phyloP scores from a whole-genome alignment of 2,113 vertebrate genomes.

The Toxotes jaculatrix region DNA sequence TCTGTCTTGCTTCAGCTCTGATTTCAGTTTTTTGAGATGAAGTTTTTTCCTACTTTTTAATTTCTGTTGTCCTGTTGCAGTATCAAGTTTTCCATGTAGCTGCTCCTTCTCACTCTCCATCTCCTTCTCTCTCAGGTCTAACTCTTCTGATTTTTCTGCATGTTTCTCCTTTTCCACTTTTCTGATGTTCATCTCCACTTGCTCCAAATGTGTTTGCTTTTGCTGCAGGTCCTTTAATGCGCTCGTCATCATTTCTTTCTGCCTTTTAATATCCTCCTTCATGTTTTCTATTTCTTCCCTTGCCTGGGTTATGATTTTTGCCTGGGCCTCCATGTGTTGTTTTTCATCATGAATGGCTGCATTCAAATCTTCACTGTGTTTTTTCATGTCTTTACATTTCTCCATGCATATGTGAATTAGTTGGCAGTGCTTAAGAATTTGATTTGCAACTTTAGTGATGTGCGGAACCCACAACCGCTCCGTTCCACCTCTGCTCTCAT shows the following conservation, averaged over 20 bases:
- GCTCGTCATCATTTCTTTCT: conserved; percentile 12
- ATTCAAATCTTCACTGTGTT: conserved; percentile 5
- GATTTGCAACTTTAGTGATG: not conserved
- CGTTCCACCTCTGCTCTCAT: not conserved
- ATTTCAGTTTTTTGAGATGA: not conserved
- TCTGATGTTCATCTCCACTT: not conserved
- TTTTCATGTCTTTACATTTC: not conserved
- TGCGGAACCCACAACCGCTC: not conserved
- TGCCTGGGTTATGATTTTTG: not conserved
- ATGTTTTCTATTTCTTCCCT: conserved; percentile 21
- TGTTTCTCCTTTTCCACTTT: not conserved
- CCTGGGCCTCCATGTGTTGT: not conserved
- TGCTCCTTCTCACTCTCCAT: too few relatives aligned
- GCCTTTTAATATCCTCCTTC: conserved; percentile 10
- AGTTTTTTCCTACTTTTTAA: too few relatives aligned
- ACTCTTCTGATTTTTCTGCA: not conserved
- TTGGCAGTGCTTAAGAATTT: not conserved
- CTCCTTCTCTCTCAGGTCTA: not conserved
- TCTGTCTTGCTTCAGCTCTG: not conserved
- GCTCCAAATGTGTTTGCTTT: not conserved
- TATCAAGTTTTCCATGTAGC: too few relatives aligned
- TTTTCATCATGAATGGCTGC: conserved; percentile 10
- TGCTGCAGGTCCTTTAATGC: conserved; percentile 3
- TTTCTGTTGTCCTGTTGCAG: too few relatives aligned
- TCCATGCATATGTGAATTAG: not conserved